Evolutionary conservation across 1,140 invertebrate genomes (phyloP).

Genomic region (Micrasema longulum): DNA sequence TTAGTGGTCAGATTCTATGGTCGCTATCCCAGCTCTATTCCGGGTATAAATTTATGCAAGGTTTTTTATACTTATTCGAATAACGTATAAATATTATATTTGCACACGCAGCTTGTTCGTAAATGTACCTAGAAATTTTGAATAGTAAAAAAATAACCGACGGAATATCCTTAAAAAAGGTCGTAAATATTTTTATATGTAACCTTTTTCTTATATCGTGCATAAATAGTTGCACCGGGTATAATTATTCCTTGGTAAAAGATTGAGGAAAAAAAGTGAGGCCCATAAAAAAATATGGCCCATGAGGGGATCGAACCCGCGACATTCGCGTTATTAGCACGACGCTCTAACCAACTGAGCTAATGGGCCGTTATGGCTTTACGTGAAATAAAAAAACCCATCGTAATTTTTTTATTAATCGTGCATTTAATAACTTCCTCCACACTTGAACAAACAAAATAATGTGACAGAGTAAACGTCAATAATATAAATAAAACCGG

Average conservation of each 20-base stretch:
- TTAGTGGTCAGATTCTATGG: too few species aligned
- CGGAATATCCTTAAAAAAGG: neutral
- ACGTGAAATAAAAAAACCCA: neutral
- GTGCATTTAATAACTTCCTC: neutral
- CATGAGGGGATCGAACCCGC: constrained; percentile 55
- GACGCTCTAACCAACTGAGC: too few species aligned
- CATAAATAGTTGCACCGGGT: too few species aligned
- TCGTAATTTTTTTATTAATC: neutral
- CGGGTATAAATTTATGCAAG: too few species aligned
- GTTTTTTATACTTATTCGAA: neutral
- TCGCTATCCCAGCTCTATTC: too few species aligned
- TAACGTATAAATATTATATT: too few species aligned
- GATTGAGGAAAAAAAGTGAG: too few species aligned
- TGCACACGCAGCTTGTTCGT: neutral
- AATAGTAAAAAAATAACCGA: neutral
- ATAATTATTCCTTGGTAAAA: too few species aligned
- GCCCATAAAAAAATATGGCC: constrained; percentile 43
- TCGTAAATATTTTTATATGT: too few species aligned
- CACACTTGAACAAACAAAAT: neutral
- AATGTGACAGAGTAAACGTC: neutral
- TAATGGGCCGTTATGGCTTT: constrained; percentile 44
- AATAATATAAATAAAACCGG: neutral
- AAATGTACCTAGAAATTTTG: neutral
- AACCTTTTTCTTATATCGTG: too few species aligned
- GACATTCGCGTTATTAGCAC: too few species aligned